A percentile compares a stretch with the other conserved stretches of the same genome.
Evolutionary conservation across 2,113 vertebrate species (phyloP).

Genomic region (Calypte anna): DNA sequence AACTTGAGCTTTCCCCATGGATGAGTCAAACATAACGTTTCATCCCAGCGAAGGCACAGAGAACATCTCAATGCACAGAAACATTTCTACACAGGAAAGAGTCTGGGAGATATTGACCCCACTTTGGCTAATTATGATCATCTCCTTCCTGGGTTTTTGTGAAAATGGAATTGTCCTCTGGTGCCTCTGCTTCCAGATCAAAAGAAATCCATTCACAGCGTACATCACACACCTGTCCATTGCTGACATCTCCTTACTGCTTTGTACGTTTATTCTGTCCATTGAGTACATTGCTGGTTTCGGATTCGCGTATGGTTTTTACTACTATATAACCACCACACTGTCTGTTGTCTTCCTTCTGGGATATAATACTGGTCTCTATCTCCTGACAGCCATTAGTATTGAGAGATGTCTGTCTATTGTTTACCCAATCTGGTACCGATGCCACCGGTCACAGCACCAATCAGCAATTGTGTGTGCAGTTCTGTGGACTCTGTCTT

Average conservation of each 20-base stretch:
- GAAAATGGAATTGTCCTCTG: slow-evolving; percentile 78
- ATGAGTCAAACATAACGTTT: slow-evolving; percentile 63
- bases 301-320: slow-evolving; percentile 54
- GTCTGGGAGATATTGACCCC: slow-evolving; percentile 65
- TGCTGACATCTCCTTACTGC: slow-evolving; percentile 73
- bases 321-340: slow-evolving; percentile 62
- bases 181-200: slow-evolving; percentile 81
- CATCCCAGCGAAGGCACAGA: slow-evolving; percentile 19
- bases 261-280: slow-evolving; percentile 75
- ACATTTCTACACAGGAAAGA: slow-evolving; percentile 43
- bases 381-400: slow-evolving; percentile 81
- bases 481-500: slow-evolving; percentile 77
- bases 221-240: slow-evolving; percentile 78
- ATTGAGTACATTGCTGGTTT: slow-evolving; percentile 70
- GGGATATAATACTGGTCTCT: slow-evolving; percentile 79
- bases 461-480: slow-evolving; percentile 74
- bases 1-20: slow-evolving; percentile 68
- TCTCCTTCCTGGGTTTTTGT: slow-evolving; percentile 77
- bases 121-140: slow-evolving; percentile 74
- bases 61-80: slow-evolving; percentile 66
- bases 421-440: slow-evolving; percentile 82
- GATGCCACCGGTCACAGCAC: slow-evolving; percentile 78
- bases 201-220: slow-evolving; percentile 76
- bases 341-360: slow-evolving; percentile 77
- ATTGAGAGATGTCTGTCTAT: slow-evolving; percentile 81